Percentiles rank a stretch among this genome's conserved stretches.
Evolutionary conservation across 1,140 invertebrate genomes (phyloP).

Genomic region (Phthorimaea operculella): DNA sequence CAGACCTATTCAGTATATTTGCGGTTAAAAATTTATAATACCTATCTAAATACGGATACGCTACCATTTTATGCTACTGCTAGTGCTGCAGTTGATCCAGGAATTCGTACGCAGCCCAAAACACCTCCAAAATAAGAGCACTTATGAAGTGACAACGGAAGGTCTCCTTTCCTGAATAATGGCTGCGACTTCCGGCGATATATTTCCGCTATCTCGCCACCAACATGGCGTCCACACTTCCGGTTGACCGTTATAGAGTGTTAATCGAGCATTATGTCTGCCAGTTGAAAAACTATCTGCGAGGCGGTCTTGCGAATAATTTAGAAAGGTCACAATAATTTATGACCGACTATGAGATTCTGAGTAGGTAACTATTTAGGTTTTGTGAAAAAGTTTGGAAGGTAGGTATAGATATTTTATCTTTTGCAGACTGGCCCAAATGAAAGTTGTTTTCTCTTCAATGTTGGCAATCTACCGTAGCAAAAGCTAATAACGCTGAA

Average conservation of each 20-base stretch:
- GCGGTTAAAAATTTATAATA: no score
- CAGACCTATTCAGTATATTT: no score
- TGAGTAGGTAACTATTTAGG: no score
- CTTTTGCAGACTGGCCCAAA: no score
- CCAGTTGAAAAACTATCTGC: conserved; percentile 56
- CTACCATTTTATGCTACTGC: no score
- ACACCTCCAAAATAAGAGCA: conserved; percentile 38
- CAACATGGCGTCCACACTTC: conserved; percentile 54
- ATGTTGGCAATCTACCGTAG: neutral
- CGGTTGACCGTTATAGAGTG: conserved; percentile 59
- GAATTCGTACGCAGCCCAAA: neutral
- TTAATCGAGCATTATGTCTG: conserved; percentile 60
- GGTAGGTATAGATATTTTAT: no score
- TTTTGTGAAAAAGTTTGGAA: no score
- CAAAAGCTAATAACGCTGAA: neutral
- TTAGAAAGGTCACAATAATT: neutral
- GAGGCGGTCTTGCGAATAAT: conserved; percentile 8
- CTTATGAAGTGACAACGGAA: conserved; percentile 58
- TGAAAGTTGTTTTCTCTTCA: neutral
- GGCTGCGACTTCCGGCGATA: conserved; percentile 57
- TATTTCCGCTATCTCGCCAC: conserved; percentile 63
- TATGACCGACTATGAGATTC: neutral
- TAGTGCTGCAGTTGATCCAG: neutral
- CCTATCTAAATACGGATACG: no score
- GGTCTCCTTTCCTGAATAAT: conserved; percentile 60